These are phyloP conservation scores for Amblyopsis hoosieri DNA, from an alignment of 2,797 vertebrate species.

Conservation along the genomic window DNA sequence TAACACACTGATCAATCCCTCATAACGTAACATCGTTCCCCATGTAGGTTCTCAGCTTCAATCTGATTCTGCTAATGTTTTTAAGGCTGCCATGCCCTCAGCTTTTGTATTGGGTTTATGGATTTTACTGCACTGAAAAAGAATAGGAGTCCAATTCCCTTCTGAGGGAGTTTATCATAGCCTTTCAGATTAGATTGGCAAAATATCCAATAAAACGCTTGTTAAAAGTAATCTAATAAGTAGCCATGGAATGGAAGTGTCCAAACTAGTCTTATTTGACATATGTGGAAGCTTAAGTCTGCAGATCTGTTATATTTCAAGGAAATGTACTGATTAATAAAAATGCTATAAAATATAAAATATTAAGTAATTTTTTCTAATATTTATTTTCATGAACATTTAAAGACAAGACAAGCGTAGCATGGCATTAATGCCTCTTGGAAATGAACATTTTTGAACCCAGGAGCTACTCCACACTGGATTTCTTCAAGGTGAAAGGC, in stretches of 20 bases:
- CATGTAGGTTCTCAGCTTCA: conserved; percentile 81
- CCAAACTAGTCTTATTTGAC: conserved; percentile 35
- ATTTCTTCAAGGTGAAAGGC: conserved; percentile 77
- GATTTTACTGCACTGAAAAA: conserved; percentile 82
- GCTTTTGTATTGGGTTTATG: conserved; percentile 86
- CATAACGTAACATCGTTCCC: conserved; percentile 89
- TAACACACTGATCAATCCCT: conserved; percentile 93
- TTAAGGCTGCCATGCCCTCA: conserved; percentile 83
- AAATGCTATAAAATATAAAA: conserved; percentile 16
- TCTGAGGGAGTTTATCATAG: conserved; percentile 72
- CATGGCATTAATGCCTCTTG: conserved; percentile 59
- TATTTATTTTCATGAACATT: conserved; percentile 60
- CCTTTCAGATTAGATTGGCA: conserved; percentile 70
- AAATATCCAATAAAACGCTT: conserved; percentile 72
- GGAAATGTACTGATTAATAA: conserved; percentile 5
- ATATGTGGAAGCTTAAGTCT: conserved; percentile 36
- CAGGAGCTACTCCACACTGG: conserved; percentile 57
- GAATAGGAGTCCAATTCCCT: conserved; percentile 62
- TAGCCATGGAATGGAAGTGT: conserved; percentile 47
- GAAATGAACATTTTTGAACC: conserved; percentile 72
- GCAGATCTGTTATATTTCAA: conserved; percentile 44
- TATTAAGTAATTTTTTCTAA: conserved; percentile 28
- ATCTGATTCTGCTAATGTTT: conserved; percentile 91
- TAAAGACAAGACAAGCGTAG: conserved; percentile 52
- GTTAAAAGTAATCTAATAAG: conserved; percentile 73